Base-by-base conservation (phyloP, 2,888 invertebrate genomes). In the Parnassius orleans region DNA sequence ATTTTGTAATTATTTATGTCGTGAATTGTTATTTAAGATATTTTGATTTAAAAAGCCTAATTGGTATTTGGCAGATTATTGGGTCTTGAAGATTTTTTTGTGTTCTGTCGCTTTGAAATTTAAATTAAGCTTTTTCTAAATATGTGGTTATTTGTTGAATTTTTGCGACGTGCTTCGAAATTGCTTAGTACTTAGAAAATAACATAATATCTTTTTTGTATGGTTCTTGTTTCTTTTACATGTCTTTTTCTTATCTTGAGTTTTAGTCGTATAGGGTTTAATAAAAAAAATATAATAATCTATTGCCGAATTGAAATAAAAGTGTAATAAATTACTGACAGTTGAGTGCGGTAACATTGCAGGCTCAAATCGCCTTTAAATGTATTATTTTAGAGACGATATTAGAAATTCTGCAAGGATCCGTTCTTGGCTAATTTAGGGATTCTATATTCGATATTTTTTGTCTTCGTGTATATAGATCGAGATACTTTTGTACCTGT, bases 401-500 rank as follows among this genome's bases (percentile, higher is more conserved):
- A 14, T 53, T 44, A n/a, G 12, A 51, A 54, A 52, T 14, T 57
- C 19, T 42, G 41, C 12, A 41, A 47, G 41, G 47, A 47, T 3
- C 46, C 24, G 51, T 12, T 19, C 24, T 60, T n/a, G 48, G 24
- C 56, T 24, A 33, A 33, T 7, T 19, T 10, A 15, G n/a, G 9
- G 41, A 53, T 15, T 46, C n/a, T 63, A 52, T 54, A 69, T 54
- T 71, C 68, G 65, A 69, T 33, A 33, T 77, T 78, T 76, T 72
- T 71, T 72, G 69, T 72, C 77, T 78, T 81, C 77, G 80, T 89
- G 85, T 87, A 86, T 80, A 85, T 86, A 87, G 80, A 80, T 74
- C 71, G 72, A 77, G 75, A 86, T 86, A 89, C 88, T 86, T 86
- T 86, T 87, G 89, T 89, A 89, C 88, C 88, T 90, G 88, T 84